These are phyloP conservation scores for Ciconia maguari DNA, from an alignment of 2,113 vertebrate species.

Conservation along the genomic window DNA sequence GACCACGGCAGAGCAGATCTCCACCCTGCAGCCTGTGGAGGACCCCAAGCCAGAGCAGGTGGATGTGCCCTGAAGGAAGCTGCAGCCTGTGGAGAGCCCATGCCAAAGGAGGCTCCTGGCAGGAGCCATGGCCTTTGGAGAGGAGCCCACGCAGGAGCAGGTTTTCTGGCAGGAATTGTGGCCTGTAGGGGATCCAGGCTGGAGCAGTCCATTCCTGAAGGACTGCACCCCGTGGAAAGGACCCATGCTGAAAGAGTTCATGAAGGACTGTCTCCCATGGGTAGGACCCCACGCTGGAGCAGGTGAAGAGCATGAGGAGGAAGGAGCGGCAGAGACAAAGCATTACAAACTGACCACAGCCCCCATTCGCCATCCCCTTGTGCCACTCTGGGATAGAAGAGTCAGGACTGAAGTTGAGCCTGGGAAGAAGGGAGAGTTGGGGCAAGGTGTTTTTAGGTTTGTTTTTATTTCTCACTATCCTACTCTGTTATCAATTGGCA, in stretches of 20 bases:
- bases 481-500: neutral
- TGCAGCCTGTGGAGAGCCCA: neutral
- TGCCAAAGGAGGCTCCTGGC: neutral
- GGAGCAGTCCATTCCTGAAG: neutral
- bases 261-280: neutral
- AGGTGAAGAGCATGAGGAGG: neutral
- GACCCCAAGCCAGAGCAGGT: fast-evolving
- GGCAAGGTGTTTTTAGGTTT: neutral
- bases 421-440: neutral
- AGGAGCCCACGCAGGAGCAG: neutral
- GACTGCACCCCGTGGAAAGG: neutral
- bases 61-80: neutral
- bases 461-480: neutral
- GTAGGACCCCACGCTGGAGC: fast-evolving
- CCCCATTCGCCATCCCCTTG: neutral
- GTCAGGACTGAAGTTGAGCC: neutral
- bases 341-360: neutral
- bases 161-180: neutral
- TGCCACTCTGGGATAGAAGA: neutral
- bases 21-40: neutral
- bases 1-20: neutral
- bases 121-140: neutral
- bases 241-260: neutral
- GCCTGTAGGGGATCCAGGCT: neutral
- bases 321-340: neutral